Base-by-base conservation (phyloP, 2,888 invertebrate species). In the Horisme vitalbata region DNA sequence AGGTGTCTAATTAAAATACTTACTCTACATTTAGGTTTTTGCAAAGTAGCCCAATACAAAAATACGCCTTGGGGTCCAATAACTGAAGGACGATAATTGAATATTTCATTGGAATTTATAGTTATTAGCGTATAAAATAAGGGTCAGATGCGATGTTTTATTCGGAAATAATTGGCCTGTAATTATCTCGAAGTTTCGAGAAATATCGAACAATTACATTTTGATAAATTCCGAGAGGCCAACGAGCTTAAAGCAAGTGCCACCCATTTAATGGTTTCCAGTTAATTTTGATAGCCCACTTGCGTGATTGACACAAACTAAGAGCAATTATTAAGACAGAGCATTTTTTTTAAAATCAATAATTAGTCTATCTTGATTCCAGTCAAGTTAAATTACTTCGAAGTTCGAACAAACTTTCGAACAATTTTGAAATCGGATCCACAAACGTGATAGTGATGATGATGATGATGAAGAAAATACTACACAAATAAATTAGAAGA, bases 151-250 rank as follows among this genome's bases (percentile, higher is more conserved):
- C 24, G 28, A 14, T 21, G 30, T 35, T 41, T 26, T 18, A 33
- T 31, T 26, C n/a, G n/a, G 39, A 34, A 31, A 43, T 37, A 39
- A 43, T 37, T 48, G 41, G 28, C 15, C 15, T 15, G 39, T 52
- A 46, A 49, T 55, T 49, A 55, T 45, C 28, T 21, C 21, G 9
- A 49, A 45, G 36, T 52, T 49, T 45, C 36, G 38, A 55, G 49
- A 49, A 55, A 52, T 32, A 46, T 41, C 37, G 30, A 27, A 24
- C 39, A 43, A 46, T 41, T 34, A 44, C 36, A 28, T 33, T 44
- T 38, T 34, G 41, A 49, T 49, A 35, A 45, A 33, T 52, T 43
- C 41, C 7, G 11, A 10, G 21, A 48, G 30, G 36, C 41, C 8
- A 41, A 23, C 21, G 27, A 28, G 32, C 27, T 39, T 26, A 18